These are phyloP conservation scores for Acromyrmex echinatior DNA, from an alignment of 1,140 invertebrate species.

Conservation along the genomic window DNA sequence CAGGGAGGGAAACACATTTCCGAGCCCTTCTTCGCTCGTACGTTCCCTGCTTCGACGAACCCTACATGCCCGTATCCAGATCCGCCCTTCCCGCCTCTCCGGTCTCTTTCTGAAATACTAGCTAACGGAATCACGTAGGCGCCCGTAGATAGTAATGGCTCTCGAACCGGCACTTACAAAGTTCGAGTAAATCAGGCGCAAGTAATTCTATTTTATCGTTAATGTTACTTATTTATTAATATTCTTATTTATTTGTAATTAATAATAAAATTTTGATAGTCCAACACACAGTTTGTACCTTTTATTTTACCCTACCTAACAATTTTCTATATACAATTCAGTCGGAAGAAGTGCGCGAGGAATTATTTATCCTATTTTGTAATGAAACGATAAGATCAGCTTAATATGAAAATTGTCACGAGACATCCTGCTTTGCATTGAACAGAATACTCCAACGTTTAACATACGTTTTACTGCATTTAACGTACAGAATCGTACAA, in stretches of 20 bases:
- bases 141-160: constrained; percentile 48
- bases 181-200: constrained; percentile 12
- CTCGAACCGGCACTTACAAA: not conserved
- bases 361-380: not conserved
- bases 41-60: constrained; percentile 4
- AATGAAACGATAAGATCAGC: not conserved
- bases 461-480: not conserved
- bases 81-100: constrained; percentile 24
- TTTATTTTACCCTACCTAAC: not conserved
- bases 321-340: not conserved
- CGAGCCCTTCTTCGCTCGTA: constrained; percentile 12
- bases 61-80: constrained; percentile 51
- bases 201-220: not conserved
- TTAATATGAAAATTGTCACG: not conserved
- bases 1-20: constrained; percentile 30
- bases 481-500: not conserved
- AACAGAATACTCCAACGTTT: not conserved
- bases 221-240: not conserved
- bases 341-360: not conserved
- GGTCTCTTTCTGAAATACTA: constrained; percentile 6
- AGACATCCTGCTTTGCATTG: not conserved
- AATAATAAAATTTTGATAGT: not conserved
- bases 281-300: not conserved
- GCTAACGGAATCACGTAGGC: constrained; percentile 77
- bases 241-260: too few species aligned